Conservation (phyloP, 2,888 invertebrate genomes). For the Odiellus spinosus region DNA sequence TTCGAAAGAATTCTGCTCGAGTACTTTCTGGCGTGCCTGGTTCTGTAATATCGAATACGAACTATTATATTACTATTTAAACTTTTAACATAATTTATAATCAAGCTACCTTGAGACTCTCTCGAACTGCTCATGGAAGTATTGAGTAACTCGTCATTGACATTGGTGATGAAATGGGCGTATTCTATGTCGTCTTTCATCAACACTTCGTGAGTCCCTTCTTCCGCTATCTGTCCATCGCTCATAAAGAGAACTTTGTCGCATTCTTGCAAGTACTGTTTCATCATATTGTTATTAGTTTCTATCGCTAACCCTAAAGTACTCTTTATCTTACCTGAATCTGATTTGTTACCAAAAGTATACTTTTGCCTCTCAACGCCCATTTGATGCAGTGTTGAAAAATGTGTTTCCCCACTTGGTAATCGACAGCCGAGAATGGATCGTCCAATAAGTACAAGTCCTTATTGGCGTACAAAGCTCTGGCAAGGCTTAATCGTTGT, state of each 20-base stretch:
- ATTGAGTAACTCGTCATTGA: too few species aligned
- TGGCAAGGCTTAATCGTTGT: slow-evolving; percentile 39
- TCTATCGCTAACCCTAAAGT: not conserved
- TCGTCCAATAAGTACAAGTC: slow-evolving; percentile 43
- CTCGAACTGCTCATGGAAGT: too few species aligned
- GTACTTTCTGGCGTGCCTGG: too few species aligned
- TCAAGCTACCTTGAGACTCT: too few species aligned
- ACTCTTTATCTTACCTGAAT: slow-evolving; percentile 23
- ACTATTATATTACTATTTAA: too few species aligned
- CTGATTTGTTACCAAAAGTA: slow-evolving; percentile 31
- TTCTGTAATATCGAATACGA: too few species aligned
- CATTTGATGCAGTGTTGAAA: slow-evolving; percentile 33
- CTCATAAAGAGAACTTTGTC: slow-evolving; percentile 41
- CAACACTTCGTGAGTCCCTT: slow-evolving; percentile 39
- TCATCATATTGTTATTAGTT: not conserved
- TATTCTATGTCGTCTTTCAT: slow-evolving; percentile 31
- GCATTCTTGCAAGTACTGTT: slow-evolving; percentile 32
- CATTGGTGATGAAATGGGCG: slow-evolving; percentile 17
- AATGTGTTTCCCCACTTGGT: slow-evolving; percentile 36
- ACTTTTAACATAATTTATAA: too few species aligned
- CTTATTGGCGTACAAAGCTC: slow-evolving; percentile 36
- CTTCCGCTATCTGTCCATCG: slow-evolving; percentile 39
- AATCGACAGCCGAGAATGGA: slow-evolving; percentile 40
- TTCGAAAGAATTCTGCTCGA: not conserved
- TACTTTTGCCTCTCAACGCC: slow-evolving; percentile 28